These are phyloP conservation scores for Stenotaenia linearis DNA, from an alignment of 2,888 invertebrate genomes.

Conservation along the genomic window DNA sequence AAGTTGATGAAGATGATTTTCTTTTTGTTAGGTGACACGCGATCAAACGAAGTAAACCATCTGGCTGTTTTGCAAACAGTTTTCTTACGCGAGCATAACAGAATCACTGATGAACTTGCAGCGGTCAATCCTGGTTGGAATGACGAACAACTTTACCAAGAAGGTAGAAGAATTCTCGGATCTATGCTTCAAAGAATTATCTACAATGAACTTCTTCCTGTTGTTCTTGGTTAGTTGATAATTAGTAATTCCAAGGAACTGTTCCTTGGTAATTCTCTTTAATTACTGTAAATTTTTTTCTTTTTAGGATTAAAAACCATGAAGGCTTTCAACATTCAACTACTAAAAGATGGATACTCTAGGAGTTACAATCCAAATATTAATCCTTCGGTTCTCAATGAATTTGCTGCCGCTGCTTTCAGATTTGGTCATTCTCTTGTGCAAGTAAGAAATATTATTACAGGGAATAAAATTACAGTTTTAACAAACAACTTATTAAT, in stretches of 20 bases:
- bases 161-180: constrained; percentile 38
- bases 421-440: constrained; percentile 30
- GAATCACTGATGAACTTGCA: constrained; percentile 36
- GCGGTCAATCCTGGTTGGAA: constrained; percentile 38
- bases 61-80: constrained; percentile 37
- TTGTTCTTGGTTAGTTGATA: constrained; percentile 36
- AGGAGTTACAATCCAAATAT: neutral
- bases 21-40: constrained; percentile 36
- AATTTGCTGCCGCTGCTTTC: constrained; percentile 30
- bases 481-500: neutral
- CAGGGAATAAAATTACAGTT: neutral
- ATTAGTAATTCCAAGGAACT: neutral
- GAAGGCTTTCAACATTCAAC: neutral
- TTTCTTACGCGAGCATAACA: constrained; percentile 39
- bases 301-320: constrained; percentile 10
- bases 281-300: neutral
- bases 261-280: neutral
- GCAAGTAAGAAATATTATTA: neutral
- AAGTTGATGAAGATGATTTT: too few species aligned
- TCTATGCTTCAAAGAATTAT: constrained; percentile 39
- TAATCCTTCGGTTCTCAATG: constrained; percentile 30
- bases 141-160: constrained; percentile 39
- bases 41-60: constrained; percentile 39
- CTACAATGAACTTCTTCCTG: constrained; percentile 39
- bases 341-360: neutral